Conservation (phyloP, 23 tunicate species). For the Halocynthia aurantium region DNA sequence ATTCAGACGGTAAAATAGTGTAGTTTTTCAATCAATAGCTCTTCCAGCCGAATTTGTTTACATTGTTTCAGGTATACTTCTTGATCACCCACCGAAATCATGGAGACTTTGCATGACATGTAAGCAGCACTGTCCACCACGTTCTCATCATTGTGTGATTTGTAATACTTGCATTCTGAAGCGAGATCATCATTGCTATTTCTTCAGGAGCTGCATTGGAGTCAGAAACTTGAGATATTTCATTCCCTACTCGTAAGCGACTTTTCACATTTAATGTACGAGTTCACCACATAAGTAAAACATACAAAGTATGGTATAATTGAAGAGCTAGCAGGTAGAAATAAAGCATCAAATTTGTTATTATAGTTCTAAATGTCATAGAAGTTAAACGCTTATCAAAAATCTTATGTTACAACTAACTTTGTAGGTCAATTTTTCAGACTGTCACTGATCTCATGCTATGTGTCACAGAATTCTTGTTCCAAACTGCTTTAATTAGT, state of each 20-base stretch:
- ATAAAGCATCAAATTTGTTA: neutral
- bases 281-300: neutral
- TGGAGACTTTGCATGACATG: conserved; percentile 60
- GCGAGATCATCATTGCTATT: conserved; percentile 91
- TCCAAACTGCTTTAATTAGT: no score
- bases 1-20: conserved; percentile 34
- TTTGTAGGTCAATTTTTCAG: no score
- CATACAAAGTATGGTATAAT: neutral
- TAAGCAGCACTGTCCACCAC: conserved; percentile 79
- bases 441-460: no score
- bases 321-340: neutral
- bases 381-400: no score
- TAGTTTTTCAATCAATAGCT: neutral
- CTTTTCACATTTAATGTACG: neutral
- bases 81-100: conserved; percentile 59
- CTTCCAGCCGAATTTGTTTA: neutral
- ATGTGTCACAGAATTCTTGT: no score
- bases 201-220: conserved; percentile 69
- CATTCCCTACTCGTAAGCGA: conserved; percentile 55
- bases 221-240: conserved; percentile 63
- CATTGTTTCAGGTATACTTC: conserved; percentile 29
- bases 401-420: no score
- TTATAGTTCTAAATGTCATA: no score
- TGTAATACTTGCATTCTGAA: conserved; percentile 67
- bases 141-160: conserved; percentile 81